Base-by-base conservation (phyloP, 2,888 invertebrate species). In the Pyrrhosoma nymphula region DNA sequence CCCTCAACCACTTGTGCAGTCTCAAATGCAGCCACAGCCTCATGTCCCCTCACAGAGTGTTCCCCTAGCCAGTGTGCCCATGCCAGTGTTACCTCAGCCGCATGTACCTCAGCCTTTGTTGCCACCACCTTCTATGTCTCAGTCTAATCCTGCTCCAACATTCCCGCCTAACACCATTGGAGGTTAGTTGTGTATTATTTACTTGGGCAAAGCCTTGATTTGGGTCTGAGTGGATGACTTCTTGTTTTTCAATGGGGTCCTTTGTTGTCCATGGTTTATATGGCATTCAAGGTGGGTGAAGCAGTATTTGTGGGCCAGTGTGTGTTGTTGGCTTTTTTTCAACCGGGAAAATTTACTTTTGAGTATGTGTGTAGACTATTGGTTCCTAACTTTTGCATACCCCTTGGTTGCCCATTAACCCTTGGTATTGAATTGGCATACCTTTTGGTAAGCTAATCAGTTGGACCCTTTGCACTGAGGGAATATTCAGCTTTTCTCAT, bases 151-250 rank as follows among this genome's bases (percentile, higher is more conserved):
- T 82, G 75, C 35, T 35, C 75, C 30, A 82, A 0, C 75, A 82
- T 35, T 82, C 26, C 75, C 30, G 30, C 18, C 75, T 82, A 30
- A 82, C 35, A 30, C 30, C 18, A 18, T 93, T 63, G 93, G 93
- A 93, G 93, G 93, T 93, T 63, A 93, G 93, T 93, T 93, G 0
- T 93, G 75, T 35, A 1, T 30, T 10, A 82, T 30, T 30, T 69
- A 69, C 18, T 69, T 69, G 69, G 69, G 69, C 20, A 18, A 26
- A 26, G 26, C 69, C 30, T 30, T 82, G 75, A 30, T 82, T 8
- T 69, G 0, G 26, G 75, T 82, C 2, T 12, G 18, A 10, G 26
- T 82, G 10, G 10, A 14, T 82, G 35, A 14, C 12, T 30, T 82
- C 75, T 82, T 30, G 30, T 30, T 30, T 3, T 82, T 82, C 26